Evolutionary conservation across 2,113 vertebrate genomes (phyloP).

Genomic region (Rhabdornis inornatus): DNA sequence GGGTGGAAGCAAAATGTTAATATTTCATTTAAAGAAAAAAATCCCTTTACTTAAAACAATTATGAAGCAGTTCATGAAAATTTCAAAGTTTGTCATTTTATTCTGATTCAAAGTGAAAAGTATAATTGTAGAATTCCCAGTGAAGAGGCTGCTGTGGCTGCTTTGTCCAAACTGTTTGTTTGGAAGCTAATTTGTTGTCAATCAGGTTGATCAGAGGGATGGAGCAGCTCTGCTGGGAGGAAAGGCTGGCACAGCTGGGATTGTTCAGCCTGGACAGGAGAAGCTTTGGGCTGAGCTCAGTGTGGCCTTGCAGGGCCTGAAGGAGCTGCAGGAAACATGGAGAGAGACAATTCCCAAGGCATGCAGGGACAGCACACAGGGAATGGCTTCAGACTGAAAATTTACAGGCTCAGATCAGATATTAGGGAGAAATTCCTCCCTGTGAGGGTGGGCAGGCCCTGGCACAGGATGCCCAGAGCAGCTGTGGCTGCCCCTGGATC

Average conservation of each 20-base stretch:
- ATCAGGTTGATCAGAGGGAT: neutral
- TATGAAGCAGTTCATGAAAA: neutral
- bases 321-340: neutral
- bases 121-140: neutral
- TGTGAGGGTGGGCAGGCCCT: neutral
- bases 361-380: neutral
- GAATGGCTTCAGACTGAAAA: neutral
- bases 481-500: neutral
- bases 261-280: neutral
- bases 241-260: neutral
- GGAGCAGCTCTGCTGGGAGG: neutral
- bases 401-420: too few relatives aligned
- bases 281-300: neutral
- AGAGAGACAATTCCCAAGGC: neutral
- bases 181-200: neutral
- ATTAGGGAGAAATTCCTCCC: neutral
- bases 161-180: neutral
- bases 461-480: neutral
- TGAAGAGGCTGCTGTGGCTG: neutral
- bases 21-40: neutral
- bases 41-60: neutral
- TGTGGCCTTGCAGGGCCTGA: neutral
- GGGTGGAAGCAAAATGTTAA: too few relatives aligned
- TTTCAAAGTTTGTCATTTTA: neutral
- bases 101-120: neutral